Evolutionary conservation across 1,140 invertebrate genomes (phyloP).

Genomic region (Aphidius gifuensis): DNA sequence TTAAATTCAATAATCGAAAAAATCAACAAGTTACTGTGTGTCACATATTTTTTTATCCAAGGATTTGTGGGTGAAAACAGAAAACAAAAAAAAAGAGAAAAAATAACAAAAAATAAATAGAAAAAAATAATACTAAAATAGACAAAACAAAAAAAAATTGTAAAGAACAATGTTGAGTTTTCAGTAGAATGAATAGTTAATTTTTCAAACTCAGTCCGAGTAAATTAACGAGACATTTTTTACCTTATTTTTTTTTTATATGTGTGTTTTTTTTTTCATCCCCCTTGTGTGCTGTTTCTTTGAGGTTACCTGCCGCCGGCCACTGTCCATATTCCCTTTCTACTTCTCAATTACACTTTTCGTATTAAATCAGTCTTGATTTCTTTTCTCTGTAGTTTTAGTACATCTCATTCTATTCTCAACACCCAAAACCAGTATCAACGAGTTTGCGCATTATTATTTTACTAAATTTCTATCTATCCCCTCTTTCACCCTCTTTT

Average conservation of each 20-base stretch:
- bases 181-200: constrained; percentile 9
- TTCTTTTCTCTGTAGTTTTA: constrained; percentile 1
- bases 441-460: constrained; percentile 12
- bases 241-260: background rate
- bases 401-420: constrained; percentile 1
- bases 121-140: background rate
- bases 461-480: background rate
- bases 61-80: constrained; percentile 2
- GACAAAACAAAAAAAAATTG: background rate
- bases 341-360: constrained; percentile 1
- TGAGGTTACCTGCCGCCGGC: constrained; percentile 6
- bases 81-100: background rate
- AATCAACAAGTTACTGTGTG: no score
- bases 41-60: no score
- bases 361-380: constrained; percentile 7
- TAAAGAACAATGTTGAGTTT: background rate
- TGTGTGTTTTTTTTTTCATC: background rate
- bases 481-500: background rate
- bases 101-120: background rate
- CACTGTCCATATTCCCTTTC: background rate
- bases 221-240: constrained; percentile 14
- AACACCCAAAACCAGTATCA: background rate
- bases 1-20: no score
- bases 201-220: constrained; percentile 14
- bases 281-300: constrained; percentile 7